Base-by-base conservation (phyloP, 2,113 vertebrate species). In the Pedetes capensis region DNA sequence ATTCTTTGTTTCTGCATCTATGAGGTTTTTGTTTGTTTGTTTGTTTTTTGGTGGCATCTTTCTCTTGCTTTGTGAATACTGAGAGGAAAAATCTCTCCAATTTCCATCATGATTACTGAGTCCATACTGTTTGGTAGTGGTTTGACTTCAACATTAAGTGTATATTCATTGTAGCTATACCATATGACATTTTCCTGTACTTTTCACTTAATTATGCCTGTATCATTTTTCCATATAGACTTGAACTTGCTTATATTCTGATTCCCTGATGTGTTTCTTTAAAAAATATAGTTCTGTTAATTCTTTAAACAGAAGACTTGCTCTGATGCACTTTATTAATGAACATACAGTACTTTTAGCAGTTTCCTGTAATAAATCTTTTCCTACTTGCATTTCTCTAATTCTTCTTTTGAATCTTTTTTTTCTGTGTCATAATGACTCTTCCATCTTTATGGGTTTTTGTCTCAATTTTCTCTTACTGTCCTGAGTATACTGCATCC, bases 111-210 rank as follows among this genome's bases (percentile, higher is more conserved):
- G 1, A 6, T 68, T 44, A 25, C 49, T 29, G 9, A 37, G 9
- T 68, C 25, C 74, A 6, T 17, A 29, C 23, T 47, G 12, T 57
- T 69, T 17, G 20, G 47, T 3, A 23, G 3, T 51, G 13, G 2
- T 61, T 76, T 47, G 11, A 18, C 10, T 23, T 76, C 10, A 23
- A 8, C 25, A 27, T 34, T 2, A 79, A 68, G 64, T 51, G 92
- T 29, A 18, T 22, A 6, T n/a, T 8, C 34, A 22, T 32, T 92
- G 1, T 53, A 22, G 18, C 8, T 59, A 22, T 3, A 42, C 1
- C 6, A 1, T 39, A 27, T 32, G 53, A n/a, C 1, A 1, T 49
- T 18, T 32, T 20, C 0, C 37, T 61, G 12, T 4, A 27, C 9
- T 44, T 34, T 68, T 53, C 39, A 39, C 49, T 39, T 55, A 20